Percentiles rank a stretch among this genome's conserved stretches.
These are phyloP conservation scores for Rhopalosiphum maidis DNA, from an alignment of 1,140 invertebrate genomes.

Conservation along the genomic window DNA sequence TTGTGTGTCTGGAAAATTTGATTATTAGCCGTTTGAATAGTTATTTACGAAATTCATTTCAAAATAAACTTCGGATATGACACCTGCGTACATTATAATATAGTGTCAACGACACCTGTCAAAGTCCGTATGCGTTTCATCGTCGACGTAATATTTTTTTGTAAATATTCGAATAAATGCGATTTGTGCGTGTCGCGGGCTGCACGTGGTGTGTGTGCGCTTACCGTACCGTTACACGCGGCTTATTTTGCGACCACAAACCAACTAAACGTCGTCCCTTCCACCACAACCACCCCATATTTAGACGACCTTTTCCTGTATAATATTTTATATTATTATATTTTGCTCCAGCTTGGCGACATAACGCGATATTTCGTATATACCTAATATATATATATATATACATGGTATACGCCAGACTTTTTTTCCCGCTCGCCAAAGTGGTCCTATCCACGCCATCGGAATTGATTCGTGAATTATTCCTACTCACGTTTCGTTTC, in stretches of 20 bases:
- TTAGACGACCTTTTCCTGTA: background rate
- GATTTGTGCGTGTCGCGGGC: conserved; percentile 9
- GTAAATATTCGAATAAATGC: conserved; percentile 1
- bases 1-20: background rate
- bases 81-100: background rate
- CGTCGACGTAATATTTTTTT: background rate
- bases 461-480: conserved; percentile 31
- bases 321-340: background rate
- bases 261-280: background rate
- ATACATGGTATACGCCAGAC: background rate
- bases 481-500: conserved; percentile 43
- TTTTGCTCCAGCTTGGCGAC: background rate
- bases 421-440: background rate
- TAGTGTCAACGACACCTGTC: background rate
- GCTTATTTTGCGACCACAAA: background rate
- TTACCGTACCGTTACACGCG: conserved; percentile 23
- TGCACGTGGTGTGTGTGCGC: background rate
- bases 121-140: background rate
- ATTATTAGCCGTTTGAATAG: background rate
- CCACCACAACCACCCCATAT: background rate
- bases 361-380: background rate
- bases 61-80: background rate
- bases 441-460: conserved; percentile 32
- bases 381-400: background rate
- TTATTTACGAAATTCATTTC: background rate